These are phyloP conservation scores for Muscidifurax raptorellus DNA, from an alignment of 1,140 invertebrate genomes.

Conservation along the genomic window DNA sequence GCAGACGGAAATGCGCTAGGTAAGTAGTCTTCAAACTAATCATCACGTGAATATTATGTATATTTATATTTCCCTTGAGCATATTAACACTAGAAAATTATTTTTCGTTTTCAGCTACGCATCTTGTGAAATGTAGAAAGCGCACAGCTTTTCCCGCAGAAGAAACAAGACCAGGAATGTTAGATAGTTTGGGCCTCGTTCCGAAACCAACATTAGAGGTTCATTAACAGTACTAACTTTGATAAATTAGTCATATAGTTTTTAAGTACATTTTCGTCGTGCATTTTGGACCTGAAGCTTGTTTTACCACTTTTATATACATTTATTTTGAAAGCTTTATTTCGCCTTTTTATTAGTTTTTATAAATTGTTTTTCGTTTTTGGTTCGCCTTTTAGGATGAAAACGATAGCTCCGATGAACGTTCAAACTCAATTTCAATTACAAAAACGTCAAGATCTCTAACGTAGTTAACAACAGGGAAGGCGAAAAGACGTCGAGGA, in stretches of 20 bases:
- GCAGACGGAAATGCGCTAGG: constrained; percentile 78
- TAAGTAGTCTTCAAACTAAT: constrained; percentile 53
- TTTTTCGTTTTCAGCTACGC: constrained; percentile 64
- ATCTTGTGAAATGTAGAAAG: constrained; percentile 71
- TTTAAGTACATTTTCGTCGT: background rate
- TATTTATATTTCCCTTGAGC: background rate
- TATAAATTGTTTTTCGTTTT: constrained; percentile 14
- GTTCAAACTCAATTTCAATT: constrained; percentile 31
- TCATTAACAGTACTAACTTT: constrained; percentile 48
- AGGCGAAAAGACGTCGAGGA: constrained; percentile 34
- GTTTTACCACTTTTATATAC: background rate
- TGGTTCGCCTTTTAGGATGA: constrained; percentile 31
- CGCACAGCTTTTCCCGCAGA: constrained; percentile 64
- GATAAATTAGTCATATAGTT: constrained; percentile 4
- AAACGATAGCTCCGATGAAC: constrained; percentile 15
- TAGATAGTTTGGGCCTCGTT: constrained; percentile 72
- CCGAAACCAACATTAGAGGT: constrained; percentile 65
- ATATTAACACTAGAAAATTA: constrained; percentile 22
- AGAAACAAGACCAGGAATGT: constrained; percentile 67
- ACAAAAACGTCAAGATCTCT: constrained; percentile 34
- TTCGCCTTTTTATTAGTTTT: constrained; percentile 25
- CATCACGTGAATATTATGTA: constrained; percentile 1
- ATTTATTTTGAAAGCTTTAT: background rate
- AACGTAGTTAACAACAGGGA: constrained; percentile 24
- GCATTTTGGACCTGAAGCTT: background rate